Base-by-base conservation (phyloP, 2,113 vertebrate genomes). In the Paracanthobrama guichenoti region DNA sequence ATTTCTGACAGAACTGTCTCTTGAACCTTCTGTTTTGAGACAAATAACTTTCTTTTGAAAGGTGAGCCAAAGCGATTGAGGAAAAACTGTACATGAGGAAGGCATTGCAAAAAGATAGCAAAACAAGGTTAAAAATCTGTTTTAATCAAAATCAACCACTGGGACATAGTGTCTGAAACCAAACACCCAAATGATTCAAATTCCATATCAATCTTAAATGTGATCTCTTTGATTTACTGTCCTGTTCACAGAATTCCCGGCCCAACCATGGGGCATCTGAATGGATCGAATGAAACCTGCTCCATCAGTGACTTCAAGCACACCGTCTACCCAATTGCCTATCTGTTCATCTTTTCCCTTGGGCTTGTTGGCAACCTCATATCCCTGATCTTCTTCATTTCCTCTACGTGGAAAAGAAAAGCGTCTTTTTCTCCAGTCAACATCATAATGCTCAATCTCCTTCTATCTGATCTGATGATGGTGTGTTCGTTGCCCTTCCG, bases 371-470 rank as follows among this genome's bases (percentile, higher is more conserved):
- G 90, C 84, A 96, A 95, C 50, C 42, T 92, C 11, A 67, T 94
- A 46, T 95, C 95, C 18, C 73, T 95, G 85, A 93, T 91, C 0
- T 88, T 94, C 88, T 95, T 96, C 84, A 64, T 92, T 46, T 91
- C 90, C 26, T 77, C 89, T 82, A 91, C 89, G 0, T 11, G 20
- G 8, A 92, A 87, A 0, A 91, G 85, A 71, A 94, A 87, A 67
- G 88, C 79, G n/a, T 89, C 42, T 28, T 86, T 90, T 53, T 55
- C 82, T 0, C 89, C 92, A 0, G 91, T 90, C 44, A 93, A 94
- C 59, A 79, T 95, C 82, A 94, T 94, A 83, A 94, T 96, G 94
- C 86, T 95, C 82, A 96, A 95, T 77, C 79, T 96, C 84, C 93
- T 94, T 12, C 75, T 94, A 84, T 95, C 95, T 0, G 95, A 95